Conservation (phyloP, 1,140 invertebrate genomes). For the Drosophila fuyamai region DNA sequence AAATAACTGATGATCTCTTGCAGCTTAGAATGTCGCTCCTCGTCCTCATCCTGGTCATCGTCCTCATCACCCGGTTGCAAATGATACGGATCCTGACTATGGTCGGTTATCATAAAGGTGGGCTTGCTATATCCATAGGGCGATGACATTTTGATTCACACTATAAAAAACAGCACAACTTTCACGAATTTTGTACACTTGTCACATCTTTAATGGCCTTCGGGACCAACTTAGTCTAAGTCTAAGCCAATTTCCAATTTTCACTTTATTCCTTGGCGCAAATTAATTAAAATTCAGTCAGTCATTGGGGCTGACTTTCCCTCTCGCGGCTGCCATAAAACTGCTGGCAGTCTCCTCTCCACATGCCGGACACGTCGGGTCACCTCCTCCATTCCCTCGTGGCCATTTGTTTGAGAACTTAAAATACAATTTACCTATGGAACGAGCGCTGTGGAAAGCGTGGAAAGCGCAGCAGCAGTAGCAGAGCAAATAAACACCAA, state of each 20-base stretch:
- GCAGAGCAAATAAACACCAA: conserved; percentile 14
- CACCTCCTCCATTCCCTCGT: conserved; percentile 8
- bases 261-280: conserved; percentile 30
- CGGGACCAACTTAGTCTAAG: conserved; percentile 12
- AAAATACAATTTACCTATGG: conserved; percentile 55
- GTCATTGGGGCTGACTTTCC: conserved; percentile 32
- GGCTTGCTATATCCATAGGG: conserved; percentile 63
- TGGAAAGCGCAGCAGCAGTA: conserved; percentile 47
- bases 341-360: conserved; percentile 48
- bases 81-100: conserved; percentile 65
- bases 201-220: conserved; percentile 20
- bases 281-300: conserved; percentile 64
- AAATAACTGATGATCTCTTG: conserved; percentile 70
- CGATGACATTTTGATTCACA: conserved; percentile 47
- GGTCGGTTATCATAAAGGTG: conserved; percentile 73
- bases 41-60: conserved; percentile 55
- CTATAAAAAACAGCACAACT: conserved; percentile 10
- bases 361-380: conserved; percentile 29
- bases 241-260: conserved; percentile 50
- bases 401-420: conserved; percentile 41
- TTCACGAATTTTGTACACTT: conserved; percentile 2
- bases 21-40: conserved; percentile 64
- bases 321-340: conserved; percentile 58
- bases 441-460: conserved; percentile 45
- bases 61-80: conserved; percentile 33